Percentiles rank a stretch among this genome's conserved stretches.
These are phyloP conservation scores for Drosophila eugracilis DNA, from an alignment of 1,140 invertebrate genomes.

Conservation along the genomic window DNA sequence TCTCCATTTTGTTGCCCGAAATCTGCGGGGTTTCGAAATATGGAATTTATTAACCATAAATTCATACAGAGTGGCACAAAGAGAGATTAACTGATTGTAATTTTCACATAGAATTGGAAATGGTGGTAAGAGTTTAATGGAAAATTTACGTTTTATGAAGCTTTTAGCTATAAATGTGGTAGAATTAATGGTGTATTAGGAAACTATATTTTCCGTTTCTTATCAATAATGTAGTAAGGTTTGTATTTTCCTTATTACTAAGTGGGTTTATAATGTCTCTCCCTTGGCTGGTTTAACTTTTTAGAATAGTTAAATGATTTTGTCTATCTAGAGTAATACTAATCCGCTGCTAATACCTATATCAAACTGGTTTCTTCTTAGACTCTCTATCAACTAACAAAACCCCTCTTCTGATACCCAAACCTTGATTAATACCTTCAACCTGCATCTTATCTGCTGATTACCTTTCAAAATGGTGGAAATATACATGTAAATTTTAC, in stretches of 20 bases:
- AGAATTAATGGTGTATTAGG: not conserved
- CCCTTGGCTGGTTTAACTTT: no score
- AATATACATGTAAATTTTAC: not conserved
- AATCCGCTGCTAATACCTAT: no score
- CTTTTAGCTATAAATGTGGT: not conserved
- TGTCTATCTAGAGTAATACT: no score
- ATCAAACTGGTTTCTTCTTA: no score
- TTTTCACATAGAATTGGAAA: not conserved
- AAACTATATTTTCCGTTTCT: no score
- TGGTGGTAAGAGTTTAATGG: not conserved
- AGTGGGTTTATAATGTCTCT: no score
- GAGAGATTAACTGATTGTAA: not conserved
- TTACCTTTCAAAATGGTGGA: slow-evolving; percentile 21
- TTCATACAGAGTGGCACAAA: not conserved
- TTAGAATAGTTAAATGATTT: no score
- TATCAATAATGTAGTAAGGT: no score
- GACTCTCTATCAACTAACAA: not conserved
- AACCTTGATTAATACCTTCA: not conserved
- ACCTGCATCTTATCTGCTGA: not conserved
- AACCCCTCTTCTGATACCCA: not conserved
- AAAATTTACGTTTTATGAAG: no score
- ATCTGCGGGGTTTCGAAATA: slow-evolving; percentile 12
- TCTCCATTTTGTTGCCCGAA: slow-evolving; percentile 40
- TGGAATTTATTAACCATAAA: slow-evolving; percentile 18
- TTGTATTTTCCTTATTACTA: no score